Percentiles rank a stretch among this genome's conserved stretches.
phyloP scores from a whole-genome alignment of 2,888 invertebrate genomes.

The Agrochola macilenta region DNA sequence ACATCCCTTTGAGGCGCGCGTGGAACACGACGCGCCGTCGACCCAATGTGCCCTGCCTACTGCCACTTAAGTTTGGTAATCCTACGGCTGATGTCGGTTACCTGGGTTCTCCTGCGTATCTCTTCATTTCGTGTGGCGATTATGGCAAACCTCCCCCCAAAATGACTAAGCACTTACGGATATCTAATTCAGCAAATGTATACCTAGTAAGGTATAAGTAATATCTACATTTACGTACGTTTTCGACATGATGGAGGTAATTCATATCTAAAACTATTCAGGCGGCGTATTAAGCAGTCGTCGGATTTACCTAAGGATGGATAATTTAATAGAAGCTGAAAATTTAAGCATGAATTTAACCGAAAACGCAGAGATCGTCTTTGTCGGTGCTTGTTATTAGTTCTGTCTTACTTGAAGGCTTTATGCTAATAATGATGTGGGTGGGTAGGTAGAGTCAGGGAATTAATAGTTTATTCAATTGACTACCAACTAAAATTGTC shows the following conservation, averaged over 20 bases:
- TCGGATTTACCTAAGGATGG: constrained; percentile 27
- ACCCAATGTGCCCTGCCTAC: no score
- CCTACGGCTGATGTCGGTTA: no score
- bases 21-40: no score
- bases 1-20: no score
- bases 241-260: constrained; percentile 12
- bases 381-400: constrained; percentile 43
- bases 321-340: constrained; percentile 37
- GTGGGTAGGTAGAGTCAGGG: no score
- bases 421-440: neutral
- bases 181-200: neutral
- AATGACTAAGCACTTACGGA: neutral
- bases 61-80: no score
- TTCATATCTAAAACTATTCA: constrained; percentile 47
- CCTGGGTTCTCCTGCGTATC: neutral
- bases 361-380: constrained; percentile 32
- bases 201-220: neutral
- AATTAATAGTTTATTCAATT: neutral
- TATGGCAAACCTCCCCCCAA: neutral
- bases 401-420: constrained; percentile 13
- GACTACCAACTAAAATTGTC: neutral
- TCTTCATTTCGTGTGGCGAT: neutral
- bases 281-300: constrained; percentile 23
- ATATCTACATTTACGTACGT: neutral
- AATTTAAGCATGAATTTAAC: constrained; percentile 51